These are phyloP conservation scores for Dermatemys mawii DNA, from an alignment of 2,113 vertebrate genomes.

Conservation along the genomic window DNA sequence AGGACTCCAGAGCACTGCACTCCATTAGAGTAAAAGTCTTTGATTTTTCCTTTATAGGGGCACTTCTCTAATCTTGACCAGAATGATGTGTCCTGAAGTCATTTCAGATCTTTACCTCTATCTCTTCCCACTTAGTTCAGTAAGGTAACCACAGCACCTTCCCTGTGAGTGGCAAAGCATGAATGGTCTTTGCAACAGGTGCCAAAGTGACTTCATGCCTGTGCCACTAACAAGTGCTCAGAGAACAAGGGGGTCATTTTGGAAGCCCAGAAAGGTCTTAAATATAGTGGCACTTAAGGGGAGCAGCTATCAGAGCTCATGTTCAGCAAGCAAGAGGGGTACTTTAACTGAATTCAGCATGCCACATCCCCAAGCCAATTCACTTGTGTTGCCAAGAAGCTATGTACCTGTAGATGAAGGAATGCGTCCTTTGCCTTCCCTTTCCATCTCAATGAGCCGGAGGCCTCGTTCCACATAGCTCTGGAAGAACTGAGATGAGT, in stretches of 20 bases:
- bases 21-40: not conserved
- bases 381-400: not conserved
- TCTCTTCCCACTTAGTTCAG: not conserved
- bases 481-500: constrained; percentile 98
- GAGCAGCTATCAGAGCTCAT: no score
- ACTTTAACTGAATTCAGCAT: not conserved
- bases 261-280: not conserved
- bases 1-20: not conserved
- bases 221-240: not conserved
- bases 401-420: constrained; percentile 85
- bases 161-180: not conserved
- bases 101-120: not conserved
- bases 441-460: constrained; percentile 94
- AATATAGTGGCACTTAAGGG: not conserved
- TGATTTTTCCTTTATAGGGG: not conserved
- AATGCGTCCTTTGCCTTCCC: constrained; percentile 91
- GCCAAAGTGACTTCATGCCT: not conserved
- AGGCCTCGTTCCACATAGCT: constrained; percentile 98
- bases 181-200: not conserved
- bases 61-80: not conserved
- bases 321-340: no score
- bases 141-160: not conserved
- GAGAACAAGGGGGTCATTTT: accelerated
- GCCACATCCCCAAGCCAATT: not conserved
- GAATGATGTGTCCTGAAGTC: not conserved